Conservation (phyloP, 2,113 vertebrate species). For the Ictalurus furcatus region DNA sequence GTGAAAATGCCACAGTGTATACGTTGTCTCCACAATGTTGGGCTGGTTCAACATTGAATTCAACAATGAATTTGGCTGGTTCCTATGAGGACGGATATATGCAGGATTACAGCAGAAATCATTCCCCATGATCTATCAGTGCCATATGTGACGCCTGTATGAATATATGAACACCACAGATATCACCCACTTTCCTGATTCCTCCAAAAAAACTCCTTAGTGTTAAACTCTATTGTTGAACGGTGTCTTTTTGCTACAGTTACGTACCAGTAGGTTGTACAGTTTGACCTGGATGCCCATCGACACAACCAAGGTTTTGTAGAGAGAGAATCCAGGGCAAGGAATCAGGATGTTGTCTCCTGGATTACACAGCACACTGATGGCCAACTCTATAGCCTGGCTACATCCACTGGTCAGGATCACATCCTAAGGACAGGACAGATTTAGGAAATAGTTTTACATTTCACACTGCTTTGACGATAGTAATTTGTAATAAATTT, state of each 20-base stretch:
- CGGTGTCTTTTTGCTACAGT: neutral
- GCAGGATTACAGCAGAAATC: neutral
- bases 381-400: slow-evolving; percentile 92
- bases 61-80: neutral
- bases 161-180: neutral
- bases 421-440: slow-evolving; percentile 78
- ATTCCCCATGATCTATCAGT: neutral
- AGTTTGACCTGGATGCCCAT: slow-evolving; percentile 91
- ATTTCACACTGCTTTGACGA: neutral
- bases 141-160: neutral
- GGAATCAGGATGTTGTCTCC: slow-evolving; percentile 94
- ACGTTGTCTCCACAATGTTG: neutral
- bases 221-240: no score
- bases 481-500: neutral
- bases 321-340: slow-evolving; percentile 91
- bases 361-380: slow-evolving; percentile 90
- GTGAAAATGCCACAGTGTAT: neutral
- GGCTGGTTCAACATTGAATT: no score
- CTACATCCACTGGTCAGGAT: slow-evolving; percentile 95
- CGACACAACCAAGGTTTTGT: slow-evolving; percentile 91
- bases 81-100: neutral
- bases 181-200: neutral
- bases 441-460: neutral
- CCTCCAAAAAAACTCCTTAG: neutral
- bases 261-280: slow-evolving; percentile 89